Evolutionary conservation across 2,113 vertebrate genomes (phyloP), one percentile per base, ranked within the genome.

Genomic region (Corythornis madagascariensis): DNA sequence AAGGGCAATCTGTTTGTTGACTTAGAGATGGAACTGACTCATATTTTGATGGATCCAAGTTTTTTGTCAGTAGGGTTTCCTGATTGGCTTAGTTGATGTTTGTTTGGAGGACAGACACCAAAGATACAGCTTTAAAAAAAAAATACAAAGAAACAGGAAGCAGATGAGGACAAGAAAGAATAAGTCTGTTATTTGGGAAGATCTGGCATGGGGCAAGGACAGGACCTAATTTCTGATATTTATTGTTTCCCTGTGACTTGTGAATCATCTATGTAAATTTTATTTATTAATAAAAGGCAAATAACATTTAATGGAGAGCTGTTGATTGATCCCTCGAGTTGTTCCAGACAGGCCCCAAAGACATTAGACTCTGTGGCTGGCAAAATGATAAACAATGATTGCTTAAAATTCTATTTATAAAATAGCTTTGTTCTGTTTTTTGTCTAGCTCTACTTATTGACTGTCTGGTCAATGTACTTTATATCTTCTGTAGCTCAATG

Each of bases 371-470:
- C 86, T 66, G 55, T 89, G 90, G 84, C 81, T 95, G 94, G 92
- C 81, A 93, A 94, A 89, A 95, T 85, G 74, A 96, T 92, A 55
- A 86, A 92, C 35, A 75, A 11, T 66, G 81, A 91, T 90, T 89
- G 53, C 73, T 85, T 94, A 53, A 90, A 96, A 93, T 92, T 92
- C 77, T 91, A 80, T 94, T 95, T 92, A 83, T 74, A 90, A 95
- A 95, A 94, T 90, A 93, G 50, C 71, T 77, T 88, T 66, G 38
- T 93, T 83, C 67, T 77, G 53, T 84, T 74, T 63, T 93, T 84
- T 87, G 63, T 93, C 92, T 89, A 81, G 47, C 31, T 90, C 42
- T 82, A 38, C 67, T 84, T 96, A 90, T 40, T 96, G 92, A 79
- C 77, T 94, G 77, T 79, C 89, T 95, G 72, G 60, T 47, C 55